phyloP scores from a whole-genome alignment of 1,140 invertebrate genomes.

The Ostrea edulis region DNA sequence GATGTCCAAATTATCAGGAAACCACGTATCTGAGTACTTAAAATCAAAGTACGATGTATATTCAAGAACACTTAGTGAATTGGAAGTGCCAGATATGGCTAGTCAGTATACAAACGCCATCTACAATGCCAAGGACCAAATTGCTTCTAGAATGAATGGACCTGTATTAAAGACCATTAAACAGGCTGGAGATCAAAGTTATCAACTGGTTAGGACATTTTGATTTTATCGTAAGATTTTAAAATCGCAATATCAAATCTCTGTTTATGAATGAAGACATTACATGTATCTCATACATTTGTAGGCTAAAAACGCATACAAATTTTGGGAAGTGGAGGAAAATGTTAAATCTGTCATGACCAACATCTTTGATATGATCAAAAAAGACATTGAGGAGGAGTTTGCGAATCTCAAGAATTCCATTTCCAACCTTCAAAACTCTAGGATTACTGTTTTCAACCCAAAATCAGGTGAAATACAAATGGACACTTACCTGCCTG shows the following conservation, averaged over 20 bases:
- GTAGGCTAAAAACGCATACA: conserved; percentile 60
- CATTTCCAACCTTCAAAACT: conserved; percentile 55
- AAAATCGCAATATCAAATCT: too few relatives aligned
- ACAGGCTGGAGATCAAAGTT: conserved; percentile 20
- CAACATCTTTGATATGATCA: conserved; percentile 47
- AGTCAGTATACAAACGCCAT: conserved; percentile 60
- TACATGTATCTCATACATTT: conserved; percentile 8
- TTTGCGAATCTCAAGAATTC: conserved; percentile 51
- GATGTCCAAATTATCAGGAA: background rate
- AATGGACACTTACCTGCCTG: conserved; percentile 91
- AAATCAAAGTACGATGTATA: background rate
- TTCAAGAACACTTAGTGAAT: background rate
- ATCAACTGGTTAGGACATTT: conserved; percentile 44
- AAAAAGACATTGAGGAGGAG: conserved; percentile 57
- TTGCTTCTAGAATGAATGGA: conserved; percentile 49
- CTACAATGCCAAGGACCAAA: conserved; percentile 57
- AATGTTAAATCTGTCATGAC: conserved; percentile 52
- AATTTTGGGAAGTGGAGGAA: conserved; percentile 66
- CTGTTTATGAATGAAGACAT: background rate
- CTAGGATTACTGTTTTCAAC: conserved; percentile 86
- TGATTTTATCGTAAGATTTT: background rate
- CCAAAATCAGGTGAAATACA: conserved; percentile 88
- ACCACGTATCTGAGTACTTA: background rate
- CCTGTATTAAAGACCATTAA: background rate
- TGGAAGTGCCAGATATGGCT: background rate